Base-by-base conservation (phyloP, 2,888 invertebrate species). In the Ormyrus labotus region DNA sequence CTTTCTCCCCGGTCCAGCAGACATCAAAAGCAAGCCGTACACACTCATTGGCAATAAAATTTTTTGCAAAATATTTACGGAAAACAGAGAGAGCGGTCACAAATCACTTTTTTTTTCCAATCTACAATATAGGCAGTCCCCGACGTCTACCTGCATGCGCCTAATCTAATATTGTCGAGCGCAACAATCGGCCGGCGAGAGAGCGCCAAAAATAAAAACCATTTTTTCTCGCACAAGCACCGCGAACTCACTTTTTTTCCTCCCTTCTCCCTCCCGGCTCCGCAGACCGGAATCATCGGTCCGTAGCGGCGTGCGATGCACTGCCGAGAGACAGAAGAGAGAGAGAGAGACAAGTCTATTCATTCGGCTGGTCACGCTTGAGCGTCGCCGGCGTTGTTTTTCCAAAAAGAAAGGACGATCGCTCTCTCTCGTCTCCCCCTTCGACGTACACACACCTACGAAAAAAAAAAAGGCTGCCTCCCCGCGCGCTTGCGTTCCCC, bases 331-430 rank as follows among this genome's bases (percentile, higher is more conserved):
- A 64, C 76, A 77, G 65, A 80, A 77, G 68, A 77, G 68, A 34
- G 34, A 34, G 34, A 34, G 34, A 47, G 76, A 79, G 83, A 86
- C 84, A 83, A 86, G 82, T 87, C 87, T 85, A 86, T 88, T 87
- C 87, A 86, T 87, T 85, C 83, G 81, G 65, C 81, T 83, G 84
- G 88, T 87, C 87, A 88, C 87, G 87, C 87, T 86, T 83, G 83
- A 80, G 81, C 84, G 83, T 73, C 57, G 74, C 68, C 11, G 55
- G n/a, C 34, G 3, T 34, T 13, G 60, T 65, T 80, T 75, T 70
- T 65, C 64, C 69, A 75, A 80, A 80, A 70, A 13, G 48, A 50
- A 10, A 45, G 11, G 58, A 13, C 50, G 8, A 8, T 53, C 13
- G 11, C 8, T n/a, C 11, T n/a, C 11, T 19, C 19, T 19, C 61